A percentile compares a stretch with the other conserved stretches of the same genome.
Evolutionary conservation across 2,113 vertebrate species (phyloP).

Genomic region (Parus major): DNA sequence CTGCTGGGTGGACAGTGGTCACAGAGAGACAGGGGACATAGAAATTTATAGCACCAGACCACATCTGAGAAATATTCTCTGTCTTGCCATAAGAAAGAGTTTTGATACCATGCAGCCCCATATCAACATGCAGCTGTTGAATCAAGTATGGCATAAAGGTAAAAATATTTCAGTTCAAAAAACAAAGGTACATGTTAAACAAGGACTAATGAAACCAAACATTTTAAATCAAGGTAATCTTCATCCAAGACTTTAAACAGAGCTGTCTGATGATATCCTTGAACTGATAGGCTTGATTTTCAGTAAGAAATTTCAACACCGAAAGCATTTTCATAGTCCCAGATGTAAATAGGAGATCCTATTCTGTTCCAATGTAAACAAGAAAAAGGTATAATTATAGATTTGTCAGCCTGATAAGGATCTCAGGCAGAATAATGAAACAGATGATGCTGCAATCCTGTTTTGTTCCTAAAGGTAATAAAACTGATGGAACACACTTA

Average conservation of each 20-base stretch:
- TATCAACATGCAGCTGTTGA: not conserved
- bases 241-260: not conserved
- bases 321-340: not conserved
- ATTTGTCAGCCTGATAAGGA: slow-evolving; percentile 16
- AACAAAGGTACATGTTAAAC: not conserved
- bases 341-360: not conserved
- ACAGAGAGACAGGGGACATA: no score
- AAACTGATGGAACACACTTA: not conserved
- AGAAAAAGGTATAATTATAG: not conserved
- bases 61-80: not conserved
- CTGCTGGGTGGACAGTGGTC: no score
- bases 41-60: no score
- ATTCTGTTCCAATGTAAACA: not conserved
- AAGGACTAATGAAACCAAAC: not conserved
- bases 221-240: not conserved
- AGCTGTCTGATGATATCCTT: not conserved
- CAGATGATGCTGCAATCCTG: not conserved
- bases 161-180: not conserved
- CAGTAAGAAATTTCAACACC: not conserved
- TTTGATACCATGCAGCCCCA: rapidly evolving
- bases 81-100: not conserved
- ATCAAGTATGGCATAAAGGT: not conserved
- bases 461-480: slow-evolving; percentile 38
- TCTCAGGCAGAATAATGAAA: not conserved
- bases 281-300: not conserved